phyloP scores from a whole-genome alignment of 2,797 vertebrate species.

The Tauraco hartlaubi region DNA sequence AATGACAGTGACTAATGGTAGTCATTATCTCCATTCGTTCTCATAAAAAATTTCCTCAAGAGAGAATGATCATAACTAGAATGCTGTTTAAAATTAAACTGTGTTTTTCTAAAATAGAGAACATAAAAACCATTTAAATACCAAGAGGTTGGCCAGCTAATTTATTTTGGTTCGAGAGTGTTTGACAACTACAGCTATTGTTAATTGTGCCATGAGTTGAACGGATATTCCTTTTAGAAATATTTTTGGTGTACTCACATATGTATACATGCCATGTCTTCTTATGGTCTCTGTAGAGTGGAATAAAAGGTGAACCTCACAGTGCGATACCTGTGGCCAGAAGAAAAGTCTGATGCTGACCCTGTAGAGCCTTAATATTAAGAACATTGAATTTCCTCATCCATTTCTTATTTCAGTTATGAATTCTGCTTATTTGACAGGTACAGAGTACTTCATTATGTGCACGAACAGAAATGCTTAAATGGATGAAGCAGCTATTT shows the following conservation, averaged over 20 bases:
- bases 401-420: constrained; percentile 74
- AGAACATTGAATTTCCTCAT: constrained; percentile 60
- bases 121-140: constrained; percentile 69
- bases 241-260: neutral
- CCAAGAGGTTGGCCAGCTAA: constrained; percentile 43
- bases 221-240: constrained; percentile 13
- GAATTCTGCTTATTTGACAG: constrained; percentile 74
- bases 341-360: constrained; percentile 1
- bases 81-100: constrained; percentile 70
- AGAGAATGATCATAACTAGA: constrained; percentile 55
- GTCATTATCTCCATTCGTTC: constrained; percentile 70
- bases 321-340: neutral
- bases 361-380: constrained; percentile 22
- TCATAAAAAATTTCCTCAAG: constrained; percentile 75
- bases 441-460: constrained; percentile 70
- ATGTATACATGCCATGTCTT: neutral
- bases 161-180: constrained; percentile 67
- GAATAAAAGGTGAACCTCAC: neutral
- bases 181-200: constrained; percentile 26
- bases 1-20: constrained; percentile 73
- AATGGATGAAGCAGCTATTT: constrained; percentile 70
- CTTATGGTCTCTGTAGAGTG: neutral
- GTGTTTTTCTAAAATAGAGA: constrained; percentile 58
- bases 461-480: constrained; percentile 58
- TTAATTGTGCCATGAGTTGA: constrained; percentile 46